Base-by-base conservation (phyloP, 2,888 invertebrate genomes). In the Trilocha varians region DNA sequence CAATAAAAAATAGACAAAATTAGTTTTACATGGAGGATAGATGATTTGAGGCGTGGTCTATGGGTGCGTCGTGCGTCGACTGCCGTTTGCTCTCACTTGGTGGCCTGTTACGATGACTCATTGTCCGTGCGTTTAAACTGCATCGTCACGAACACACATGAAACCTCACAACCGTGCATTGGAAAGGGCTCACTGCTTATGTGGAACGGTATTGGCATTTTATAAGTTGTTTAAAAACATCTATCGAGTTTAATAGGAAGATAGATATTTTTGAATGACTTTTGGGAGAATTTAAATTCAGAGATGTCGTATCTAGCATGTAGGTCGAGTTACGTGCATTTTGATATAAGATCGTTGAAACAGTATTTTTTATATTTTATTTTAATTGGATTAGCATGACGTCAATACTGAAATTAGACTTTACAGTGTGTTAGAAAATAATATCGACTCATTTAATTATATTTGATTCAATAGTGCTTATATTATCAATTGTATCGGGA, bases 71-170 rank as follows among this genome's bases (percentile, higher is more conserved):
- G 67, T 55, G 69, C 68, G 69, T 67, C 60, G 53, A 62, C 51
- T 65, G 67, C 70, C 72, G 76, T 77, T 78, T 77, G 77, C 77
- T 78, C 67, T 75, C 84, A 83, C 82, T 70, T 68, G 82, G 78
- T 80, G 84, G 71, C 72, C 57, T 70, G 70, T 59, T 64, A 62
- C 55, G 60, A 59, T 64, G 59, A 62, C 67, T 71, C 62, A 64
- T 62, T 69, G 67, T 71, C 62, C 68, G 70, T 70, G 61, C 63
- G 63, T 59, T 61, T 57, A 53, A 58, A 65, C 59, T 62, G 77
- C 78, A 79, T 78, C 65, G 66, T 71, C 75, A 78, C 74, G 64
- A 65, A 61, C 69, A 69, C 77, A 59, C 63, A 60, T 62, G 73
- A 65, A 64, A 49, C 59, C 52, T 68, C 79, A 82, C 80, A 65